Evolutionary conservation across 2,888 invertebrate genomes (phyloP), one percentile per base, ranked within the genome.

Genomic region (Diarsia dahlii): DNA sequence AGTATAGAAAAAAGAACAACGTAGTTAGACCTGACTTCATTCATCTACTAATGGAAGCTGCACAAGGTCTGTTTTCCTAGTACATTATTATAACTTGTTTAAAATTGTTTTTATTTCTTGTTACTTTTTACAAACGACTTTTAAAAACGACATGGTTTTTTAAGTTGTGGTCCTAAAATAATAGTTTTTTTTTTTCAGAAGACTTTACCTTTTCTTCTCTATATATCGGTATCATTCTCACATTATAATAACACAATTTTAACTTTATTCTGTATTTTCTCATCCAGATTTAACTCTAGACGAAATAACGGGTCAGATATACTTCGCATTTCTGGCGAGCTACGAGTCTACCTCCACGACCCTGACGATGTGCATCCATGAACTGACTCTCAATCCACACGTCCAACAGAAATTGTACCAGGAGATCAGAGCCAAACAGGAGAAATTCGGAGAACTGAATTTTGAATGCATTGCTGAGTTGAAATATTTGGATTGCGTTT

Each of bases 1-100:
- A 91, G 64, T 82, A 89, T 3, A 91, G 97, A 18, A 92, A 94
- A 52, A 92, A 94, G 67, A 89, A 95, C 34, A 93, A 93, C 0
- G 93, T 97, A 2, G 90, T 94, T 2, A 89, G 97, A 72, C 95
- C 95, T 0, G 97, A 97, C 84, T 96, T 97, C 95, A 95, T 97
- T 34, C 95, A 97, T 68, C 82, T 97, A 3, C 82, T 97, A 20
- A 93, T 97, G 93, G 95, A 97, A 77, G 90, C 91, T 52, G 78
- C 87, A 28, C 90, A 91, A 88, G 93, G 93, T 93, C 63, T 63
- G 63, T 63, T 63, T 45, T n/a, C 13, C 6, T 3, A 48, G 18
- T 5, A 5, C 13, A n/a, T 34, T 48, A 39, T 62, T 62, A n/a
- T 39, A 0, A 2, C 39, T 62, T 12, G n/a, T 45, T 39, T 3